These are phyloP conservation scores for Byasa hedistus DNA, from an alignment of 2,888 invertebrate genomes.

Conservation along the genomic window DNA sequence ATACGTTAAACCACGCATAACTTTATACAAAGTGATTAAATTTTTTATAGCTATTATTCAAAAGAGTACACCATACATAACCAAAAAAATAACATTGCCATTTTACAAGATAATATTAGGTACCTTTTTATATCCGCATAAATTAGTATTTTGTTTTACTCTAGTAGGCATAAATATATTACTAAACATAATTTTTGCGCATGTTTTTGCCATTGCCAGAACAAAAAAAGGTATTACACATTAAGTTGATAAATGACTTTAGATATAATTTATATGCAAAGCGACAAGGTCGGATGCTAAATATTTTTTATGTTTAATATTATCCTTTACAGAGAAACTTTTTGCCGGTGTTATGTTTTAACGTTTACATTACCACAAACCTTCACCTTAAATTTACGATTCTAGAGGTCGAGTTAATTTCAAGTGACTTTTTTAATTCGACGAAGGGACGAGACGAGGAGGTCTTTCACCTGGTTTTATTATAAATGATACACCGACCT, in stretches of 20 bases:
- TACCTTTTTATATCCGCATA: too few species aligned
- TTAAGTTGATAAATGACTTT: background rate
- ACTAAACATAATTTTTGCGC: background rate
- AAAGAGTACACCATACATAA: too few species aligned
- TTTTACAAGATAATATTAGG: too few species aligned
- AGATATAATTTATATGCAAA: constrained; percentile 5
- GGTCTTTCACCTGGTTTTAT: too few species aligned
- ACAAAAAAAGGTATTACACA: background rate
- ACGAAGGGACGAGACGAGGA: too few species aligned
- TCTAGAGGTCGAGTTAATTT: constrained; percentile 5
- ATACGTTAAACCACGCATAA: too few species aligned
- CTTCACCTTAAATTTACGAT: constrained; percentile 3
- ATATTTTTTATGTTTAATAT: constrained; percentile 1
- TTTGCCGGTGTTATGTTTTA: constrained; percentile 4
- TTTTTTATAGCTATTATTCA: too few species aligned
- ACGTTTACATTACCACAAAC: constrained; percentile 1
- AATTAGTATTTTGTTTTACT: background rate
- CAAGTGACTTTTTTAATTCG: background rate
- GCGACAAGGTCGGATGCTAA: constrained; percentile 7
- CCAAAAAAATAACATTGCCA: too few species aligned
- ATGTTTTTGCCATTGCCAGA: background rate
- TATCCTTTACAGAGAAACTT: background rate
- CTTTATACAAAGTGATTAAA: too few species aligned
- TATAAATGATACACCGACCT: too few species aligned
- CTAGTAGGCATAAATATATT: background rate